These are phyloP conservation scores for Caenorhabditis afra DNA, from an alignment of 2,888 invertebrate genomes.

Conservation along the genomic window DNA sequence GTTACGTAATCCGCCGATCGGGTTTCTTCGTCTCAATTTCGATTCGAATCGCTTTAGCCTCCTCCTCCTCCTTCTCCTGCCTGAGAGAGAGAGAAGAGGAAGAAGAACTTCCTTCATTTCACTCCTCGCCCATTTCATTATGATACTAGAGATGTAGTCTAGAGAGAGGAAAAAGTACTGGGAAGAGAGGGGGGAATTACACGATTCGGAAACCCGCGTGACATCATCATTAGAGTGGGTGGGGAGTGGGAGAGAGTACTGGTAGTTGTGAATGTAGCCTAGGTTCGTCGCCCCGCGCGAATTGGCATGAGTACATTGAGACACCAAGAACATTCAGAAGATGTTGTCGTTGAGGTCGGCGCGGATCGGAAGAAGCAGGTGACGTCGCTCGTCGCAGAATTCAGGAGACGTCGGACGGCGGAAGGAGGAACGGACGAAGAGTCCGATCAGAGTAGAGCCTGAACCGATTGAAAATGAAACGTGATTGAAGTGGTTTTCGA, in stretches of 20 bases:
- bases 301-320: conserved; percentile 57
- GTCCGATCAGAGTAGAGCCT: conserved; percentile 26
- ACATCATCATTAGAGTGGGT: conserved; percentile 35
- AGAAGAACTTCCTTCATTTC: conserved; percentile 26
- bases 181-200: conserved; percentile 19
- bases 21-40: conserved; percentile 46
- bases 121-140: conserved; percentile 24
- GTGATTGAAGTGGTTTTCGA: too few species aligned
- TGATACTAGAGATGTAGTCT: conserved; percentile 45
- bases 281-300: conserved; percentile 20
- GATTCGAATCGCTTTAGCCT: conserved; percentile 48
- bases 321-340: conserved; percentile 18
- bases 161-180: background rate
- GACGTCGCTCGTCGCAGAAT: conserved; percentile 44
- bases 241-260: conserved; percentile 26
- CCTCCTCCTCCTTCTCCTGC: too few species aligned
- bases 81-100: background rate
- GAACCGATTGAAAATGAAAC: too few species aligned
- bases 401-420: conserved; percentile 22
- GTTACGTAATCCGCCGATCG: conserved; percentile 46
- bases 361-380: conserved; percentile 51
- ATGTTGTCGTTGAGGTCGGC: conserved; percentile 58
- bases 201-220: conserved; percentile 27
- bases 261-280: conserved; percentile 16
- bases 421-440: conserved; percentile 35